A percentile compares a stretch with the other conserved stretches of the same genome.
These are phyloP conservation scores for Lagorchestes hirsutus DNA, from an alignment of 2,797 vertebrate species.

Conservation along the genomic window DNA sequence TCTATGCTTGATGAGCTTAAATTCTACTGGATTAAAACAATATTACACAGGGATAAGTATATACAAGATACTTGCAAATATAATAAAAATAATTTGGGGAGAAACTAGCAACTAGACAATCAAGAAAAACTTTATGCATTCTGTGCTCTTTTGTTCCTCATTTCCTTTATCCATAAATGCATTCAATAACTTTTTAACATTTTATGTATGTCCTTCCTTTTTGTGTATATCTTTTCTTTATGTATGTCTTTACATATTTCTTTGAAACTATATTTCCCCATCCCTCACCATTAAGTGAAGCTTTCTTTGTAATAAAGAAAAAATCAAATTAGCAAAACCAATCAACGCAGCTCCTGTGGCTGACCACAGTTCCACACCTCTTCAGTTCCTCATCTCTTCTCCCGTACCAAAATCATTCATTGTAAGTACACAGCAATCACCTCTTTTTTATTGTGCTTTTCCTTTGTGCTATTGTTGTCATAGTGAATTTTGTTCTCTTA, in stretches of 20 bases:
- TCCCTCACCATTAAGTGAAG: not conserved
- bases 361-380: not conserved
- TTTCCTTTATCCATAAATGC: constrained; percentile 44
- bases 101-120: not conserved
- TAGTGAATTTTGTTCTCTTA: not conserved
- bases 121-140: not conserved
- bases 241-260: not conserved
- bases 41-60: not conserved
- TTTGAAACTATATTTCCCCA: not conserved
- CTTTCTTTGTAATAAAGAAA: not conserved
- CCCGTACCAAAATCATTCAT: not conserved
- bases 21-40: not conserved
- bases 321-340: not conserved
- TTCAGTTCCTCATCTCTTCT: not conserved
- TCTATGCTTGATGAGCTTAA: not conserved
- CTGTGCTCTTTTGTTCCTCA: constrained; percentile 53
- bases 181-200: not conserved
- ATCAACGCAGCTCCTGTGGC: not conserved
- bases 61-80: not conserved
- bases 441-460: not conserved
- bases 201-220: not conserved
- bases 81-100: not conserved
- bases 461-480: not conserved
- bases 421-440: not conserved
- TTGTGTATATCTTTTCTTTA: not conserved